A percentile compares a stretch with the other conserved stretches of the same genome.
phyloP scores from a whole-genome alignment of 2,797 vertebrate genomes.

The Myotis pilosus region DNA sequence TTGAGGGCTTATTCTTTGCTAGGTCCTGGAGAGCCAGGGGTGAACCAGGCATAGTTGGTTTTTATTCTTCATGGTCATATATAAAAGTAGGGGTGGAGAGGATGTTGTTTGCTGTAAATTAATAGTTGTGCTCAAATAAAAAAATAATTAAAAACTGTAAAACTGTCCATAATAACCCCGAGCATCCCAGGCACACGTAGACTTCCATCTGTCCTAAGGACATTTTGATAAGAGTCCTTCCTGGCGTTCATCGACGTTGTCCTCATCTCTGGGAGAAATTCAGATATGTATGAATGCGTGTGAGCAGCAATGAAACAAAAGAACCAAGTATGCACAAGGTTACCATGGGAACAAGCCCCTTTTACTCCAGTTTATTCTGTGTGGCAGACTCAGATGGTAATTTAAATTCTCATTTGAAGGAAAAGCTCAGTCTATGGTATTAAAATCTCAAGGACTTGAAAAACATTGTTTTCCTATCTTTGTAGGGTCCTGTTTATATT shows the following conservation, averaged over 20 bases:
- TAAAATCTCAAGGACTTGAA: neutral
- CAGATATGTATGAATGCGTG: neutral
- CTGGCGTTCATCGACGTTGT: neutral
- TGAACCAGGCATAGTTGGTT: neutral
- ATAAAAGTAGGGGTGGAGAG: neutral
- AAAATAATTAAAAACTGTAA: neutral
- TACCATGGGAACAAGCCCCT: constrained; percentile 46
- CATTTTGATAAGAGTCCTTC: neutral
- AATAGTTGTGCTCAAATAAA: neutral
- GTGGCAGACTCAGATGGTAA: constrained; percentile 28
- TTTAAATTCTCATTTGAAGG: constrained; percentile 14
- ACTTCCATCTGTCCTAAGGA: neutral
- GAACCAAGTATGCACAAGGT: neutral
- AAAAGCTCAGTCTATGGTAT: neutral
- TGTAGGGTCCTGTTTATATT: neutral
- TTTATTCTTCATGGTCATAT: neutral
- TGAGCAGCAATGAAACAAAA: neutral
- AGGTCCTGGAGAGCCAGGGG: neutral
- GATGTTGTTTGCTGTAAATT: neutral
- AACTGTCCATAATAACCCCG: neutral
- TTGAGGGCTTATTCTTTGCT: neutral
- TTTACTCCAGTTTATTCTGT: neutral
- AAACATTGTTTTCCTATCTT: neutral
- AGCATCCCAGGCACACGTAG: neutral
- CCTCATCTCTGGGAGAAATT: constrained; percentile 42